Percentiles rank a stretch among this genome's conserved stretches.
These are phyloP conservation scores for Perca schrenkii DNA, from an alignment of 2,113 vertebrate genomes.

Conservation along the genomic window DNA sequence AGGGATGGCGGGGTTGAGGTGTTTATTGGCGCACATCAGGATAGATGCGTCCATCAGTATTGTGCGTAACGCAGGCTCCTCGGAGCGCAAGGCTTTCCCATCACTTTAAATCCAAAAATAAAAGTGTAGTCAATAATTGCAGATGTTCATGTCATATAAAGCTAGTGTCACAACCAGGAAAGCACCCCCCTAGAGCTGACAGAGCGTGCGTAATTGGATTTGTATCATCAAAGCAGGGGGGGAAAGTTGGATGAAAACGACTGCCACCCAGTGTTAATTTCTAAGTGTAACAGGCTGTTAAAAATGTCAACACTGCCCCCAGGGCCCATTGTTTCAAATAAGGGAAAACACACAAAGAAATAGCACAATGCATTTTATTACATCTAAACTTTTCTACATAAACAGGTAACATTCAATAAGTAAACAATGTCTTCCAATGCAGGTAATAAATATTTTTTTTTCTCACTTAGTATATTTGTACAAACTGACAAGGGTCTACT, in stretches of 20 bases:
- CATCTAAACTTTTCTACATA: slow-evolving; percentile 99
- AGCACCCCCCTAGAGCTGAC: neutral
- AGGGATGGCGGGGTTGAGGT: neutral
- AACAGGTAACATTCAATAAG: slow-evolving; percentile 99
- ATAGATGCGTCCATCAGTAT: neutral
- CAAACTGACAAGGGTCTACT: slow-evolving; percentile 96
- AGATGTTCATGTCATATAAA: neutral
- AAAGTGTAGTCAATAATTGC: neutral
- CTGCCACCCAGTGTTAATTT: slow-evolving; percentile 67
- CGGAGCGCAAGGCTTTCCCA: too few species aligned
- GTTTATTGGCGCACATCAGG: neutral
- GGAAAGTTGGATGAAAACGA: neutral
- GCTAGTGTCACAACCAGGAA: neutral
- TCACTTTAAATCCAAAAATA: neutral
- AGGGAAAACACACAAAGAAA: slow-evolving; percentile 27
- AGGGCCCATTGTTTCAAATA: neutral
- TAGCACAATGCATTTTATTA: slow-evolving; percentile 98
- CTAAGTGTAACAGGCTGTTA: neutral
- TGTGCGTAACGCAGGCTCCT: slow-evolving; percentile 28
- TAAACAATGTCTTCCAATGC: slow-evolving; percentile 98
- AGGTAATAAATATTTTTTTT: slow-evolving; percentile 99
- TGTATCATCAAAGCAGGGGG: neutral
- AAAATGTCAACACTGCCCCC: neutral
- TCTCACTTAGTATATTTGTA: slow-evolving; percentile 95
- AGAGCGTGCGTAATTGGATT: slow-evolving; percentile 18